Conservation (phyloP, 92 coral and sea anemone species). For the Montipora capitata region DNA sequence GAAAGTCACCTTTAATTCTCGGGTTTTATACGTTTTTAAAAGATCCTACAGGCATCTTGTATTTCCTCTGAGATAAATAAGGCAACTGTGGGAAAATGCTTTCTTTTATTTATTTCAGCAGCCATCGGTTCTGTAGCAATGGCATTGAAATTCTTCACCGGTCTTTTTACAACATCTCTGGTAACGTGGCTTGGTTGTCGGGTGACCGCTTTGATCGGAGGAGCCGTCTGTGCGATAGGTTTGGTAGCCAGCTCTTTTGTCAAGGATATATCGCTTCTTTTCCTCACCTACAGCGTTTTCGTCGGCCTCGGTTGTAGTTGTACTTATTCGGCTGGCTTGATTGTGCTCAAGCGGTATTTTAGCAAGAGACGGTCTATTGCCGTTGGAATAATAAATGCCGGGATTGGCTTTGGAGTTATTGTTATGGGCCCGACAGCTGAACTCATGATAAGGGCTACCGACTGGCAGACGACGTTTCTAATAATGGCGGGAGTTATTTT, state of each 20-base stretch:
- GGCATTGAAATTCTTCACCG: constrained; percentile 20
- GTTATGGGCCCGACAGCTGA: constrained; percentile 50
- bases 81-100: too few relatives aligned
- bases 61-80: too few relatives aligned
- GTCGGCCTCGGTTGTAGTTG: constrained; percentile 49
- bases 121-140: constrained; percentile 33
- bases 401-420: constrained; percentile 68
- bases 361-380: constrained; percentile 15
- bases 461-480: constrained; percentile 62
- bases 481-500: constrained; percentile 30
- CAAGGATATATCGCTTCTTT: constrained; percentile 35
- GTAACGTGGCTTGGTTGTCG: constrained; percentile 30
- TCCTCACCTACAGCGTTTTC: constrained; percentile 54
- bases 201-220: constrained; percentile 31
- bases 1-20: too few relatives aligned
- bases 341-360: constrained; percentile 59
- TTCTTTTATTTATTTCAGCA: constrained; percentile 13
- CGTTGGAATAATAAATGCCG: constrained; percentile 28
- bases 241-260: constrained; percentile 20
- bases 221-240: constrained; percentile 13
- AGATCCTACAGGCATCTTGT: too few relatives aligned
- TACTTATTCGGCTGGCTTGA: constrained; percentile 33
- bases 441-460: constrained; percentile 22
- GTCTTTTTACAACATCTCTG: constrained; percentile 12
- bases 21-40: too few relatives aligned